Evolutionary conservation across 2,113 vertebrate species (phyloP).

Genomic region (Dasypus novemcinctus): DNA sequence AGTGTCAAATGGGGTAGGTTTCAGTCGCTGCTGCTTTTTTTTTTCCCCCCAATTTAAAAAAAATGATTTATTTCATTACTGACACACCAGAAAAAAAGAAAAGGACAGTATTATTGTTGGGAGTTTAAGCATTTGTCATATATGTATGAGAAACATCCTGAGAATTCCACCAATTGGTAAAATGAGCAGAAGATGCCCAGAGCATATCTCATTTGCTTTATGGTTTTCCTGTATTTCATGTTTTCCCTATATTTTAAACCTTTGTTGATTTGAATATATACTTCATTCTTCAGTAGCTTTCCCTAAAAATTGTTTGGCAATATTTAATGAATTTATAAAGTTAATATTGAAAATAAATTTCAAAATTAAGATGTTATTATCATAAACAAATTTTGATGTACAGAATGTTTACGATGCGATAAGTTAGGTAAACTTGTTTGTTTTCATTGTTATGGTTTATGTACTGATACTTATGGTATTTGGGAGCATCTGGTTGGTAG

Average conservation of each 20-base stretch:
- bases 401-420: background rate
- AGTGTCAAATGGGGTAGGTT: constrained; percentile 94
- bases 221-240: background rate
- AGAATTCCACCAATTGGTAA: background rate
- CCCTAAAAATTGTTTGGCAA: background rate
- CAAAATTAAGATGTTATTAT: background rate
- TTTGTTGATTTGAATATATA: constrained; percentile 3
- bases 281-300: constrained; percentile 29
- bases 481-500: background rate
- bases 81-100: too few species aligned
- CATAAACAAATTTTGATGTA: background rate
- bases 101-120: background rate
- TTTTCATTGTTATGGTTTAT: background rate
- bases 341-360: constrained; percentile 25
- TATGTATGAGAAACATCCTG: background rate
- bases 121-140: background rate
- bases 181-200: background rate
- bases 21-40: background rate
- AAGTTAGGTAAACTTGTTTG: background rate
- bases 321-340: constrained; percentile 1
- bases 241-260: background rate
- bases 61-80: background rate
- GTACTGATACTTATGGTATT: background rate
- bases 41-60: background rate
- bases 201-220: background rate